Percentiles rank a stretch among this genome's conserved stretches.
These are phyloP conservation scores for Perithous albicinctus DNA, from an alignment of 2,888 invertebrate genomes.

Conservation along the genomic window DNA sequence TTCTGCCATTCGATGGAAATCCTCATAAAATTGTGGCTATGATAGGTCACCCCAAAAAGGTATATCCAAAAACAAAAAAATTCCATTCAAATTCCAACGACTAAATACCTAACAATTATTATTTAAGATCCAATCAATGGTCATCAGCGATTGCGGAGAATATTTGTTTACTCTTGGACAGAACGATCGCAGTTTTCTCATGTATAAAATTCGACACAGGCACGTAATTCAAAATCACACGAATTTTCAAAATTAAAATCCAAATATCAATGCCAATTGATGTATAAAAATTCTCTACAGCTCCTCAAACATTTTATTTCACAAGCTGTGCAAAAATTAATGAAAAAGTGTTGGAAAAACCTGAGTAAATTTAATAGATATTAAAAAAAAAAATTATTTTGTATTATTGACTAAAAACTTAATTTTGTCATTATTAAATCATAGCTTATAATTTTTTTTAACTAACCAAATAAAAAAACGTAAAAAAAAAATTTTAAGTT, in stretches of 20 bases:
- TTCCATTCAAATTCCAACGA: neutral
- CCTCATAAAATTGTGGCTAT: conserved; percentile 89
- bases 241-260: neutral
- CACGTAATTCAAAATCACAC: conserved; percentile 76
- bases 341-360: no score
- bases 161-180: conserved; percentile 87
- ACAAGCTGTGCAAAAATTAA: neutral
- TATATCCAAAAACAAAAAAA: conserved; percentile 76
- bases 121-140: conserved; percentile 82
- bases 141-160: conserved; percentile 85
- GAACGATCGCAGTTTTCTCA: conserved; percentile 86
- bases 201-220: conserved; percentile 87
- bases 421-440: no score
- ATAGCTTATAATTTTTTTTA: no score
- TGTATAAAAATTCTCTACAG: neutral
- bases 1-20: conserved; percentile 90
- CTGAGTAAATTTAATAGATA: no score
- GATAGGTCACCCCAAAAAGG: conserved; percentile 89
- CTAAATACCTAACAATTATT: neutral
- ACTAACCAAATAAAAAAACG: no score
- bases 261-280: neutral
- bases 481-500: no score
- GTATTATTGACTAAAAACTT: no score
- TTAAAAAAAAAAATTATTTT: no score
- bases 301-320: no score